Percentiles rank a stretch among this genome's conserved stretches.
Conservation (phyloP, 1,140 invertebrate genomes). For the Caerostris extrusa region DNA sequence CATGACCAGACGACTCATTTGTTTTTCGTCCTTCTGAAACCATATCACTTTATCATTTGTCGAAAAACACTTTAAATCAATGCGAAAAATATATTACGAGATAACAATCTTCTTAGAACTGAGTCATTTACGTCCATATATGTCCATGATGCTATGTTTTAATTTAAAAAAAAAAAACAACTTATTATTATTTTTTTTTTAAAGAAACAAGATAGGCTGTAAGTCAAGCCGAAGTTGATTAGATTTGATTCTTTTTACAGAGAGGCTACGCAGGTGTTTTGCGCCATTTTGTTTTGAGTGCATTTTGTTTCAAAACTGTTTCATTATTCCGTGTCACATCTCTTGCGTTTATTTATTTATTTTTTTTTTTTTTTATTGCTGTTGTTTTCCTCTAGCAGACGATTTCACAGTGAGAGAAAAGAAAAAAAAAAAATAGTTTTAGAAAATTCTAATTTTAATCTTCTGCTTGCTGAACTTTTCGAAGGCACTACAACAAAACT, state of each 20-base stretch:
- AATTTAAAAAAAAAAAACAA: neutral
- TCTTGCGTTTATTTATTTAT: too few species aligned
- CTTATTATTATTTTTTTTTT: neutral
- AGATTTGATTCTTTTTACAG: too few species aligned
- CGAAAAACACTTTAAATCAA: neutral
- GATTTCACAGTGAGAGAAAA: neutral
- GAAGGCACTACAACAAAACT: neutral
- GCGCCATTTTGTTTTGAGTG: neutral
- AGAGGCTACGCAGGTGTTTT: neutral
- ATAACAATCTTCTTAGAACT: neutral
- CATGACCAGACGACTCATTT: too few species aligned
- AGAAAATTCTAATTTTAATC: neutral
- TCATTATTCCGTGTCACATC: too few species aligned
- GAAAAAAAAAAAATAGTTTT: neutral
- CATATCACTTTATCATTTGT: neutral
- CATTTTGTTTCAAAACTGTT: neutral
- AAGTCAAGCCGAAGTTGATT: neutral
- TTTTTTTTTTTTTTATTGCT: neutral
- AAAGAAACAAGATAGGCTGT: neutral
- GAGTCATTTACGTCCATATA: neutral
- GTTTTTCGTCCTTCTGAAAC: neutral
- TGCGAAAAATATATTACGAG: neutral
- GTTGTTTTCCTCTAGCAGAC: neutral
- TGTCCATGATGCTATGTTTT: neutral
- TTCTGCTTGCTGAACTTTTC: neutral